Evolutionary conservation across 2,113 vertebrate species (phyloP), one percentile per base, ranked within the genome.

Genomic region (Pipa parva): DNA sequence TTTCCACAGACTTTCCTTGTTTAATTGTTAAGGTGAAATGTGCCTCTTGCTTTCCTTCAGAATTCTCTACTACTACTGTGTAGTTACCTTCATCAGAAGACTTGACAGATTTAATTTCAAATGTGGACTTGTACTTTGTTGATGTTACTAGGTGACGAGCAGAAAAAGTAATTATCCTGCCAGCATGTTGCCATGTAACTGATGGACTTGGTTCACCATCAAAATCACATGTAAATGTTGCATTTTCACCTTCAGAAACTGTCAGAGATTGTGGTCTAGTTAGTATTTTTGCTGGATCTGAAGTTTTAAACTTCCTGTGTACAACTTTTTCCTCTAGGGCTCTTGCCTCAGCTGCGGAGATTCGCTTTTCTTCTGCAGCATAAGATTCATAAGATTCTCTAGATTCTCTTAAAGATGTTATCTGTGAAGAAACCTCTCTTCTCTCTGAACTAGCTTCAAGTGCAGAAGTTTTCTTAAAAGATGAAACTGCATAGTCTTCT

Each of bases 81-180:
- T 99, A 99, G 77, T 60, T 91, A 73, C 96, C 97, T 79, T 93
- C 95, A 78, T 99, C 97, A 0, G 92, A 91, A n/a, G 46, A 68
- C 69, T 96, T 92, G 48, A 94, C 97, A 0, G 80, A 80, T 36
- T 86, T 85, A 68, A 99, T 99, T 80, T 95, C 92, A 68, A 99
- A 93, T 28, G 83, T 87, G 3, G 96, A 98, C 31, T 84, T 93
- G 80, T 90, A 86, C 59, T 92, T 90, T 7, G 88, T 80, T 26
- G 90, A 88, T 71, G 86, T 85, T 29, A 99, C 79, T 56, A 89
- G 88, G 81, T 90, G 89, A 59, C 85, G 93, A 25, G 81, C 73
- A 1, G 93, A 90, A 39, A 92, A 84, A 51, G 84, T 76, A 59
- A 99, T 72, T 12, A 66, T 59, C 70, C 81, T 77, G 72, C 90